Base-by-base conservation (phyloP, 2,888 invertebrate genomes). In the Leistus spinibarbis region DNA sequence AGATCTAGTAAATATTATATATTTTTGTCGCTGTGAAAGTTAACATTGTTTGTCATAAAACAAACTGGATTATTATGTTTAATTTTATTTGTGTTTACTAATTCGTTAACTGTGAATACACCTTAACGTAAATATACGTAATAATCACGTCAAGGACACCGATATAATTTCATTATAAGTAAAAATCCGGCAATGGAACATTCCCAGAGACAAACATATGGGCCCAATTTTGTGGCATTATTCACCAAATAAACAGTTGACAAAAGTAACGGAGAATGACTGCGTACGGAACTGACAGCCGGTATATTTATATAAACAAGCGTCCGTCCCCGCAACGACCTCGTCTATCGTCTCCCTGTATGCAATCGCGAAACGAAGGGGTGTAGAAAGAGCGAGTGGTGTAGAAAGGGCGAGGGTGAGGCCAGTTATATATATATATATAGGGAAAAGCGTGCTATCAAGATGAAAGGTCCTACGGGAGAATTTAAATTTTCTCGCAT, bases 401-500 rank as follows among this genome's bases (percentile, higher is more conserved):
- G 56, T 16, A 10, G 20, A 23, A 13, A 17, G 24, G 56, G 56
- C 54, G 54, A 56, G 56, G 10, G 40, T 40, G 27, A n/a, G n/a
- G n/a, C n/a, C 40, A 60, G 56, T 57, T 69, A 69, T 69, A 57
- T 60, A 69, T 69, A 69, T 57, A 69, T 40, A 69, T 54, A 60
- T 62, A 57, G 60, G 62, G 62, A 69, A 22, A 40, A 23, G 19
- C 57, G 57, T 64, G 54, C 71, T 54, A 65, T 71, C 71, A 23
- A 54, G 65, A 23, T 54, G 63, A 71, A 64, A 62, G 71, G 64
- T 71, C 71, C 65, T 64, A 16, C 53, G 56, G 65, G 71, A 65
- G 54, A 71, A 71, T 71, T 71, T 64, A 71, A 71, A 71, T 71
- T 60, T 71, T 71, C 71, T 71, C 71, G 60, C 62, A 67, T 27